These are phyloP conservation scores for Augochlora pura DNA, from an alignment of 1,140 invertebrate genomes.

Conservation along the genomic window DNA sequence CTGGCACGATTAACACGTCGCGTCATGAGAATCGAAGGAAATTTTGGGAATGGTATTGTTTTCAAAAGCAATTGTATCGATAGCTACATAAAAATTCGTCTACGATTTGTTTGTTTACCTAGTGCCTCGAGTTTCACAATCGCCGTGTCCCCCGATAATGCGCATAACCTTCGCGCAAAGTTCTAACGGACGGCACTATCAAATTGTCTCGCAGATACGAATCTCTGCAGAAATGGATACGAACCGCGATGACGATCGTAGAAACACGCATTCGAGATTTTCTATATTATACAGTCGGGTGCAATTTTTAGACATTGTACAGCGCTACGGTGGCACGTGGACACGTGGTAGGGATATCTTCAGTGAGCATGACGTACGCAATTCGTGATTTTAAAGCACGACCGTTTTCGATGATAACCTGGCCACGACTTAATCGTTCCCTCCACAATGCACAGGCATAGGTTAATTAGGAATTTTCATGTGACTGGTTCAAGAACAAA, in stretches of 20 bases:
- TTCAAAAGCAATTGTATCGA: neutral
- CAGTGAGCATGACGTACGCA: neutral
- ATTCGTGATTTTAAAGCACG: conserved; percentile 9
- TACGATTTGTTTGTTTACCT: neutral
- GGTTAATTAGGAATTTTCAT: too few species aligned
- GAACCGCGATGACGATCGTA: neutral
- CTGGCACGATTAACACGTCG: neutral
- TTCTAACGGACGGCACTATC: neutral
- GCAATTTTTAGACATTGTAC: neutral
- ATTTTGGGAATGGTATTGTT: too few species aligned
- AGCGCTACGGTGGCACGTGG: neutral
- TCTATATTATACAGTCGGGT: neutral
- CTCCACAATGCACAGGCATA: too few species aligned
- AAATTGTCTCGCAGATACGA: neutral
- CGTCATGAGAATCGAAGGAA: too few species aligned
- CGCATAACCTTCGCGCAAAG: neutral
- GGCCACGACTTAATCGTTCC: too few species aligned
- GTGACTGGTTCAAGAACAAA: too few species aligned
- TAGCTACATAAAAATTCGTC: too few species aligned
- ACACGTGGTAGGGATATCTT: conserved; percentile 37
- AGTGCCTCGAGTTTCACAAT: neutral
- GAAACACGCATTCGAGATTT: neutral
- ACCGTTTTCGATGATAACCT: neutral
- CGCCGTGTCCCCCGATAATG: neutral
- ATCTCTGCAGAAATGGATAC: too few species aligned